Evolutionary conservation across 2,113 vertebrate genomes (phyloP), one percentile per base, ranked within the genome.

Genomic region (Dipodomys merriami): DNA sequence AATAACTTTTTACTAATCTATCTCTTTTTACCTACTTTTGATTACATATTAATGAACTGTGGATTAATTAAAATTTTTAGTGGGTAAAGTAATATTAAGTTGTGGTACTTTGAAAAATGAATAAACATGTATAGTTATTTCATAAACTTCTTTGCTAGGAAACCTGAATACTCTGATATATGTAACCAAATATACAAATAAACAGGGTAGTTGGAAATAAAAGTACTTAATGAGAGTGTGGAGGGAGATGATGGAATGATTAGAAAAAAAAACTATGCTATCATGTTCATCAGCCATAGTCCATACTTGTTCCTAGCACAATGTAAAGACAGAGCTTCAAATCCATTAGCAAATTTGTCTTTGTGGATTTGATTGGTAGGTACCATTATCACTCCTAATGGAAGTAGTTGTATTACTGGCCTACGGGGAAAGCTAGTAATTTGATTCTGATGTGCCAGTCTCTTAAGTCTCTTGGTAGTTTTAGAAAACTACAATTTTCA

Each of bases 31-130:
- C 30, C 20, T 16, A 69, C 8, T 76, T 86, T 19, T 83, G 29
- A 85, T 57, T 90, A 91, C 2, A 44, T 46, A 67, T 71, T 90
- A 79, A 78, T 84, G 4, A 91, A 57, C 5, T 92, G 69, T 62
- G 29, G 25, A 77, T 83, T 16, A 85, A 81, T 79, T 95, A 81
- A 83, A 86, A 81, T 69, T 89, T 92, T 87, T 87, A 90, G 74
- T 73, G 7, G 6, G 49, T 65, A 84, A 64, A 8, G 81, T 18
- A 88, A 92, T 89, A 80, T 64, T 83, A 91, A 81, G 12, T 79
- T 92, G 33, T 53, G 29, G 53, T 15, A 69, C 7, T 87, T 73
- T 64, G 16, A 78, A 93, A 83, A 93, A 78, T 81, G 12, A 7
- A 18, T 60, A 83, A 69, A 77, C 6, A 19, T 85, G 20, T 23